Base-by-base conservation (phyloP, 2,797 vertebrate genomes). In the Hemitrygon akajei region DNA sequence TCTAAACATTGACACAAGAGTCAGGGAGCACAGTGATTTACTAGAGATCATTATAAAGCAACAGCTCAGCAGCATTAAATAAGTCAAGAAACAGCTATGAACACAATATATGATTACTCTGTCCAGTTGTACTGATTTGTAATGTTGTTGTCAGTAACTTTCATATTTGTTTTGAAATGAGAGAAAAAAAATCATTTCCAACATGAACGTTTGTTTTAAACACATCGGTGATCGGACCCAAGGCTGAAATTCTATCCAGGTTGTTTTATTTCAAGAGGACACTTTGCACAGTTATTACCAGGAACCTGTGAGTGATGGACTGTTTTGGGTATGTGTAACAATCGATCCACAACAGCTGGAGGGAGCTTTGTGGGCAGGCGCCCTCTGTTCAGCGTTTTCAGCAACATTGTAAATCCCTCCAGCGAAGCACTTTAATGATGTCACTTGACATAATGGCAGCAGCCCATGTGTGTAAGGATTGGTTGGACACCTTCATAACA, bases 401-500 rank as follows among this genome's bases (percentile, higher is more conserved):
- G 60, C n/a, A 34, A 66, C 60, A 37, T 89, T 60, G n/a, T 66
- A 69, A 89, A 89, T 89, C 30, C 60, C 30, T 66, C 1, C 86
- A 66, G 58, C 30, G 0, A 14, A 20, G 63, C 58, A 9, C n/a
- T 63, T 87, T 87, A 63, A 87, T n/a, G 30, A 87, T 87, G n/a
- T 66, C 58, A 25, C n/a, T 37, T 3, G 60, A 89, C 18, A 69
- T 1, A 69, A 7, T 69, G 86, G 34, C 60, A 89, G 66, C 60
- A 89, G 18, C 86, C 69, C 60, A n/a, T 34, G 60, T 69, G 86
- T 7, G 3, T 69, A 18, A 5, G 69, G 77, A 0, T 89, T 94
- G 82, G 60, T 91, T 91, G 84, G 93, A 75, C 0, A 0, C 2
- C 91, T 94, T 75, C 37, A 93, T 93, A 94, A 94, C 93, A 94